These are phyloP conservation scores for Lasioglossum marginatum DNA, from an alignment of 2,888 invertebrate genomes.

Conservation along the genomic window DNA sequence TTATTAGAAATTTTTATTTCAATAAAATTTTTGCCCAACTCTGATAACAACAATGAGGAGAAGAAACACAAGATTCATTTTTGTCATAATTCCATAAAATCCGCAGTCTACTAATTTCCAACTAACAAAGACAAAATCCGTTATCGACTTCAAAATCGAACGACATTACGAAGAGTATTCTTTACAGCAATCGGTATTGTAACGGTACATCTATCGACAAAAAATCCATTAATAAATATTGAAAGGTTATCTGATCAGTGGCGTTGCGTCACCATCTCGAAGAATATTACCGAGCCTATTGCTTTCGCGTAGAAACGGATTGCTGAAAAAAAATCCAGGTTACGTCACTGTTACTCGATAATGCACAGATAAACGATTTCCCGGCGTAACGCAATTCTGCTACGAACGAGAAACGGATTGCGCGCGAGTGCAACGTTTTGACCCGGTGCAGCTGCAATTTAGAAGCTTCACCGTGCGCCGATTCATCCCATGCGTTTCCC, in stretches of 20 bases:
- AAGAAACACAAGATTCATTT: too few species aligned
- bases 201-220: neutral
- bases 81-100: too few species aligned
- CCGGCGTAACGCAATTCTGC: neutral
- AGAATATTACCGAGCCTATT: neutral
- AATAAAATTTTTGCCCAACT: too few species aligned
- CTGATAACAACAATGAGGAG: too few species aligned
- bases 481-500: neutral
- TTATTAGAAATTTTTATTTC: too few species aligned
- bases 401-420: neutral
- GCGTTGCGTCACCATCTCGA: neutral
- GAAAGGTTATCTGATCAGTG: neutral
- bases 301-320: neutral
- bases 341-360: slow-evolving; percentile 5
- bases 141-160: neutral
- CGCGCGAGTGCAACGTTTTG: neutral
- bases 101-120: too few species aligned
- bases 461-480: neutral
- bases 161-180: neutral
- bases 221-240: neutral
- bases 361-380: neutral
- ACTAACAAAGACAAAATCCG: neutral
- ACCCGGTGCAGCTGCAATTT: neutral
- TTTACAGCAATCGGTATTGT: neutral
- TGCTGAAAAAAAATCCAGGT: neutral